phyloP scores from a whole-genome alignment of 2,113 vertebrate genomes.

The Ctenomys sociabilis region DNA sequence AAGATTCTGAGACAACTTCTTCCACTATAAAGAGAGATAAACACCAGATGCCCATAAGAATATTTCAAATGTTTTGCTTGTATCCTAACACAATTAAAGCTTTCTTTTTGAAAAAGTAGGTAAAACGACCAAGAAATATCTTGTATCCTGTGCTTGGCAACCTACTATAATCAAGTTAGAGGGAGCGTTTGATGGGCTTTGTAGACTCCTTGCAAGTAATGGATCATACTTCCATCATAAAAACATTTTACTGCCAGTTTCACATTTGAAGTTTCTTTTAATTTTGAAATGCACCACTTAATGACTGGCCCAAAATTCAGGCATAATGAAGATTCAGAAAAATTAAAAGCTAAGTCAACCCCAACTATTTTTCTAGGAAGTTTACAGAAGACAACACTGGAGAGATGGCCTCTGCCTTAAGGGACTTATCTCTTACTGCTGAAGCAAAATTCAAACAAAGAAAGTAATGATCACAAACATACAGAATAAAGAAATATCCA shows the following conservation, averaged over 20 bases:
- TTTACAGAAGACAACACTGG: neutral
- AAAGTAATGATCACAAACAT: neutral
- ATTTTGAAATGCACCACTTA: neutral
- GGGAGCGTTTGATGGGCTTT: neutral
- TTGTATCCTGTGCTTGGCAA: neutral
- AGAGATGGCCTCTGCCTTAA: neutral
- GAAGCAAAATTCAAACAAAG: slow-evolving; percentile 2
- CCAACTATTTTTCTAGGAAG: slow-evolving; percentile 19
- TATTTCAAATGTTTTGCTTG: neutral
- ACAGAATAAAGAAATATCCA: neutral
- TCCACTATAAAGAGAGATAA: neutral
- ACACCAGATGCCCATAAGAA: accelerated
- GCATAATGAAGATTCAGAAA: neutral
- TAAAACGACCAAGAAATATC: slow-evolving; percentile 17
- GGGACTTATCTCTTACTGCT: neutral
- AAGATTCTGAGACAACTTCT: neutral
- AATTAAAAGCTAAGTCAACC: slow-evolving; percentile 21
- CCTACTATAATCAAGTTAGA: neutral
- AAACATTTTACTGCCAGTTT: neutral
- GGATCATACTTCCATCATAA: neutral
- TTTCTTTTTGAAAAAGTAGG: accelerated
- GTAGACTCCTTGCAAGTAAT: neutral
- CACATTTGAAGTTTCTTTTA: slow-evolving; percentile 51
- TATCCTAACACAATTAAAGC: neutral
- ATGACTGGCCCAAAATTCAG: neutral